These are phyloP conservation scores for Butorides virescens DNA, from an alignment of 2,113 vertebrate species.

Conservation along the genomic window DNA sequence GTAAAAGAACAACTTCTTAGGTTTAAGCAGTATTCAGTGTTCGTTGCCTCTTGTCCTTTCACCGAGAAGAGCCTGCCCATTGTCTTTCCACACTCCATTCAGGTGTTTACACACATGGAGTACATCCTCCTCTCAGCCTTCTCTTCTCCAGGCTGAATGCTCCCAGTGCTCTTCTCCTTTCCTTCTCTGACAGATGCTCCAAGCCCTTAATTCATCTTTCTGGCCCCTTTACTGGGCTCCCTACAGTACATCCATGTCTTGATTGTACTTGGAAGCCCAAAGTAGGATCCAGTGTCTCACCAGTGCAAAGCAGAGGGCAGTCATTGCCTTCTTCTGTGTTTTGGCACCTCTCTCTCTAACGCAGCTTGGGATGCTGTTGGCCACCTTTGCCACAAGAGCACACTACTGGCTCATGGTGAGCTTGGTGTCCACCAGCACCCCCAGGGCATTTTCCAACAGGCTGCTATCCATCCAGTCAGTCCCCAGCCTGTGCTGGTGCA, in stretches of 20 bases:
- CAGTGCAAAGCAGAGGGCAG: neutral
- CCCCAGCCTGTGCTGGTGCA: neutral
- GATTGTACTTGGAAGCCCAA: neutral
- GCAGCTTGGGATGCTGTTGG: neutral
- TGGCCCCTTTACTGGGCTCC: neutral
- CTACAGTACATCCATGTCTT: neutral
- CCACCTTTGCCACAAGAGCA: neutral
- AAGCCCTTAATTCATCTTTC: neutral
- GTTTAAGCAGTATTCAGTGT: neutral
- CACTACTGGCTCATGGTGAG: neutral
- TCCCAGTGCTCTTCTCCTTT: neutral
- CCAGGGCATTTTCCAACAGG: neutral
- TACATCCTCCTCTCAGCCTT: neutral
- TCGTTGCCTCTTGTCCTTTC: neutral
- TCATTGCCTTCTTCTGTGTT: neutral
- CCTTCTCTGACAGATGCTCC: neutral
- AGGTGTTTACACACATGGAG: neutral
- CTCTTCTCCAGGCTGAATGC: neutral
- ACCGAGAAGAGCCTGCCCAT: neutral
- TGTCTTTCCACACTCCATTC: neutral
- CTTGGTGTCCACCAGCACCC: neutral
- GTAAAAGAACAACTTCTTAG: neutral
- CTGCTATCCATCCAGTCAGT: neutral
- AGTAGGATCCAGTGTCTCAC: neutral
- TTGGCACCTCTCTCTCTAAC: neutral